These are phyloP conservation scores for Subacronicta megacephala DNA, from an alignment of 2,888 invertebrate species.

Conservation along the genomic window DNA sequence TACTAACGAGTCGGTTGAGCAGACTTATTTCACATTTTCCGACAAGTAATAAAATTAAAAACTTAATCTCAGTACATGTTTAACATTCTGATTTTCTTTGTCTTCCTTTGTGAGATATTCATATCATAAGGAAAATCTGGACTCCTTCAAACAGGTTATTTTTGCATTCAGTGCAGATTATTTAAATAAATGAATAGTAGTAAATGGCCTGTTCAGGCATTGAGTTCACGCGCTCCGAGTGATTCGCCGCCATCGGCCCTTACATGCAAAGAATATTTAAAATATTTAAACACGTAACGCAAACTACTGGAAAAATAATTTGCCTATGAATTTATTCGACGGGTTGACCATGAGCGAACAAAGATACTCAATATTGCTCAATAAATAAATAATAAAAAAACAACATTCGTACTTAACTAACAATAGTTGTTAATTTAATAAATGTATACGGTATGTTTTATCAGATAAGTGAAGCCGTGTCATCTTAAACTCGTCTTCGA, in stretches of 20 bases:
- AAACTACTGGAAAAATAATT: slow-evolving; percentile 31
- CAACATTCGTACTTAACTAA: not conserved
- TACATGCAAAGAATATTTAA: slow-evolving; percentile 74
- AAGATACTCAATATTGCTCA: slow-evolving; percentile 7
- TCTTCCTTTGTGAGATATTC: slow-evolving; percentile 5
- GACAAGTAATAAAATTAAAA: not conserved
- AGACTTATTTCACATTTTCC: no score
- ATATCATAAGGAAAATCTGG: slow-evolving; percentile 57
- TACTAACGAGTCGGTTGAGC: no score
- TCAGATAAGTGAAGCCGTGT: slow-evolving; percentile 3
- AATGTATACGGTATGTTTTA: not conserved
- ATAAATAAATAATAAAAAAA: not conserved
- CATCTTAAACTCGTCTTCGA: slow-evolving; percentile 30
- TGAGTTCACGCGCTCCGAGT: slow-evolving; percentile 68
- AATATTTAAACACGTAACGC: slow-evolving; percentile 48
- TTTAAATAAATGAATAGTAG: slow-evolving; percentile 72
- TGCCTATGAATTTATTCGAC: slow-evolving; percentile 25
- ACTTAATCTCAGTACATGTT: not conserved
- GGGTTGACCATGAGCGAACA: slow-evolving; percentile 36
- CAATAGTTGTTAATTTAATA: not conserved
- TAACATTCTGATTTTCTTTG: slow-evolving; percentile 15
- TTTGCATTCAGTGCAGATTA: slow-evolving; percentile 56
- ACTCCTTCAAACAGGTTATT: slow-evolving; percentile 29
- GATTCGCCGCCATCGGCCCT: slow-evolving; percentile 66
- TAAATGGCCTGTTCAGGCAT: slow-evolving; percentile 65